These are phyloP conservation scores for Myodes glareolus DNA, from an alignment of 2,113 vertebrate species.

Conservation along the genomic window DNA sequence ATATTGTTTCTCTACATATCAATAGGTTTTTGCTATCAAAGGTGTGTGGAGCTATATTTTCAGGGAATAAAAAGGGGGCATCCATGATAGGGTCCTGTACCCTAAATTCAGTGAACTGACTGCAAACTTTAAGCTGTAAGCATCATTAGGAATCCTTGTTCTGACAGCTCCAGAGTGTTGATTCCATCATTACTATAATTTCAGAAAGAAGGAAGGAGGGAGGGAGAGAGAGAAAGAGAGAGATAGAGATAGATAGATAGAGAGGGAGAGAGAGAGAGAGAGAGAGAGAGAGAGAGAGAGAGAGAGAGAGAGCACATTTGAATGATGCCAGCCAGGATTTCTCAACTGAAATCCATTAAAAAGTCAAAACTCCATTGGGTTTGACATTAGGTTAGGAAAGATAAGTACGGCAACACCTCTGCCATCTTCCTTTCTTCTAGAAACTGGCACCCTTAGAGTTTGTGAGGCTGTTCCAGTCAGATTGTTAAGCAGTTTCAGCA, in stretches of 20 bases:
- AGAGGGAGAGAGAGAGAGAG: no score
- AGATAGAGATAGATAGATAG: not conserved
- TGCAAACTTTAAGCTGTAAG: not conserved
- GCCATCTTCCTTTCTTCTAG: not conserved
- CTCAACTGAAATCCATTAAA: not conserved
- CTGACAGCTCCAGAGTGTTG: not conserved
- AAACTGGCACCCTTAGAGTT: conserved; percentile 28
- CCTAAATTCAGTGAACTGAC: not conserved
- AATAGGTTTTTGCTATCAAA: not conserved
- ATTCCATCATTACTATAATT: not conserved
- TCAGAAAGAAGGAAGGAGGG: not conserved
- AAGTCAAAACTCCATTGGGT: not conserved
- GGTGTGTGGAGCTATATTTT: not conserved
- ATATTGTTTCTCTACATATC: not conserved
- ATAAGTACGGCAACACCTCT: not conserved
- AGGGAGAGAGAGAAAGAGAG: not conserved
- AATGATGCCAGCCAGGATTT: not conserved
- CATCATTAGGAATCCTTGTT: not conserved
- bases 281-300: no score
- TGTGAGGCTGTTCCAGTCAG: not conserved
- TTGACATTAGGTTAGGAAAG: conserved; percentile 27
- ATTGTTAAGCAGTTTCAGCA: not conserved
- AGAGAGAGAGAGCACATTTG: not conserved
- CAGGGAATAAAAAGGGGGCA: not conserved
- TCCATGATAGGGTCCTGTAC: not conserved